These are phyloP conservation scores for Menidia beryllina DNA, from an alignment of 2,113 vertebrate species.

Conservation along the genomic window DNA sequence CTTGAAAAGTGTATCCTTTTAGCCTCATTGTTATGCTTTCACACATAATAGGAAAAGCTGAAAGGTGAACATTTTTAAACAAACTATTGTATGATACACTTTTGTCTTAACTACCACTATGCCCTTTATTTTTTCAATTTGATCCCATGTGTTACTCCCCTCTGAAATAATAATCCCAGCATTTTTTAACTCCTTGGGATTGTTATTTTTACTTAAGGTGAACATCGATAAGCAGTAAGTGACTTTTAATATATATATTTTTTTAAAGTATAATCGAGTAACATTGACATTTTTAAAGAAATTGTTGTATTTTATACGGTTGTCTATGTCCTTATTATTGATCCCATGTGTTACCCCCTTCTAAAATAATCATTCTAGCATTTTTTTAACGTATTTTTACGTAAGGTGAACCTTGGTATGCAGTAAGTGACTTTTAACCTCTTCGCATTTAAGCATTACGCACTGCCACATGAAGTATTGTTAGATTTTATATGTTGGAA, in stretches of 20 bases:
- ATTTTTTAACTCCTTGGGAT: slow-evolving; percentile 24
- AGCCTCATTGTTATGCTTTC: slow-evolving; percentile 2
- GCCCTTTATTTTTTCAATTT: slow-evolving; percentile 1
- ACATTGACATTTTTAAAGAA: too few relatives aligned
- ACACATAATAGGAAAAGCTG: neutral
- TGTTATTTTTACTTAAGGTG: slow-evolving; percentile 26
- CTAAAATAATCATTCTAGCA: too few relatives aligned
- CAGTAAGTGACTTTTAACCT: slow-evolving; percentile 10
- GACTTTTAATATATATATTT: slow-evolving; percentile 32
- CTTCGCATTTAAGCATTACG: neutral
- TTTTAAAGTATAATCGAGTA: slow-evolving; percentile 47
- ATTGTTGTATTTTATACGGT: too few relatives aligned
- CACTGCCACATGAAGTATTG: neutral
- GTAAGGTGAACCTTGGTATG: slow-evolving; percentile 17
- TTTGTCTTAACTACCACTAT: neutral
- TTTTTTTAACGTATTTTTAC: too few relatives aligned
- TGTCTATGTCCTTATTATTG: too few relatives aligned
- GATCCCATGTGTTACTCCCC: neutral
- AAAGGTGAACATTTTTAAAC: slow-evolving; percentile 24
- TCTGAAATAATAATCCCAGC: slow-evolving; percentile 7
- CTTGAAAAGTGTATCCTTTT: slow-evolving; percentile 27
- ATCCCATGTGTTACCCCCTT: too few relatives aligned
- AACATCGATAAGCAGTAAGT: slow-evolving; percentile 25
- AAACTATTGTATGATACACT: neutral
- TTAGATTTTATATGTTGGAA: neutral